Evolutionary conservation across 2,888 invertebrate genomes (phyloP), one percentile per base, ranked within the genome.

Genomic region (Laothoe populi): DNA sequence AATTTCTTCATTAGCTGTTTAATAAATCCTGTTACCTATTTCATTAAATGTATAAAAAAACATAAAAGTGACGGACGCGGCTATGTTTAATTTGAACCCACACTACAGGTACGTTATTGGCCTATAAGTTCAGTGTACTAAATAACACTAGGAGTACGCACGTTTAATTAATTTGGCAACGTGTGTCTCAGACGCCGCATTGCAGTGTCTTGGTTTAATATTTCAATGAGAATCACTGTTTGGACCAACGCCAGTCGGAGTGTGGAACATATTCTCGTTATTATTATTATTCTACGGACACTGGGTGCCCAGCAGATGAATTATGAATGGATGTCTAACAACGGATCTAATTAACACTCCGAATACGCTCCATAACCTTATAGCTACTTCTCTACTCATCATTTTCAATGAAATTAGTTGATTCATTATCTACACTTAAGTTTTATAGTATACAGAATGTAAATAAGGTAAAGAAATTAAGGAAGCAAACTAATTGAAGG

Each of bases 181-280:
- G 80, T 77, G 81, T 73, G 72, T 85, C 85, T 86, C 73, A 86
- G 86, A 82, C 79, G 78, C 88, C 82, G 87, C 86, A 87, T 66
- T 86, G 86, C 86, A 84, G 83, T 84, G 87, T 88, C 90, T 91
- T 90, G 88, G 90, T 84, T 88, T 89, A 89, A 92, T 92, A 92
- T 90, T 92, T 92, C 92, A 92, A 91, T 92, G 86, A 87, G 82
- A 81, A 90, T 86, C 82, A 85, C 80, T 79, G 75, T 77, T 90
- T 92, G 92, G 92, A 89, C 70, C 81, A 57, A 45, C 70, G 92
- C 92, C 92, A 92, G 87, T 84, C 67, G 64, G 67, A 77, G 73
- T 72, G 59, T 66, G 64, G 68, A 64, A 69, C 70, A 70, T 69
- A 75, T 71, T 73, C 73, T 70, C 70, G 53, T 53, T 53, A 48